Conservation (phyloP, 2,888 invertebrate genomes). For the Drosophila antonietae region DNA sequence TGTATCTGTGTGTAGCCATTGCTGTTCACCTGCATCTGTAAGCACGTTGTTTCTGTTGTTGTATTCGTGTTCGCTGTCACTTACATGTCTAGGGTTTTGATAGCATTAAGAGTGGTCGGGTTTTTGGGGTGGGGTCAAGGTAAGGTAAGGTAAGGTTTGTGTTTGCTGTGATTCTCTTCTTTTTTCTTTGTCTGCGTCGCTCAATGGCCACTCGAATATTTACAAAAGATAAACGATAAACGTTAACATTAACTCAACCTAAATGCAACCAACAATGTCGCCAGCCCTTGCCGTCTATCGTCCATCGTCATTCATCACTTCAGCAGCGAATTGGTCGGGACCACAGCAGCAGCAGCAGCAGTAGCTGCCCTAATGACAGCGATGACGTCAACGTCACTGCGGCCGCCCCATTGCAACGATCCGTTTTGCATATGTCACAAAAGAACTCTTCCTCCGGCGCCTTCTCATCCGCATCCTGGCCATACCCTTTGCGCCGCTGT, state of each 20-base stretch:
- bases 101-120: conserved; percentile 22
- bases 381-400: conserved; percentile 48
- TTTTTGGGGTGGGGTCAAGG: conserved; percentile 11
- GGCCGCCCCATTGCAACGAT: conserved; percentile 81
- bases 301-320: conserved; percentile 22
- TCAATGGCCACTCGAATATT: conserved; percentile 69
- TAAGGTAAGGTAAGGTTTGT: conserved; percentile 8
- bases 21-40: conserved; percentile 2
- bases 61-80: conserved; percentile 46
- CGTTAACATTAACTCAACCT: conserved; percentile 63
- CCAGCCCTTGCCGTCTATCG: conserved; percentile 19
- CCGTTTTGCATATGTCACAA: conserved; percentile 81
- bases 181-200: conserved; percentile 23
- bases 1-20: not conserved
- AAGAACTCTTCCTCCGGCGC: conserved; percentile 72
- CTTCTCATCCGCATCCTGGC: conserved; percentile 38
- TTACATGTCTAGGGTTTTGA: conserved; percentile 60
- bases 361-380: conserved; percentile 31
- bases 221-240: conserved; percentile 71
- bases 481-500: conserved; percentile 58
- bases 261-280: conserved; percentile 62
- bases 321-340: conserved; percentile 38
- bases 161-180: conserved; percentile 5
- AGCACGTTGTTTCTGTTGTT: conserved; percentile 9
- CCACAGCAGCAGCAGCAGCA: conserved; percentile 14